Percentiles rank a stretch among this genome's conserved stretches.
Evolutionary conservation across 2,797 vertebrate genomes (phyloP).

Genomic region (Pipistrellus nathusii): DNA sequence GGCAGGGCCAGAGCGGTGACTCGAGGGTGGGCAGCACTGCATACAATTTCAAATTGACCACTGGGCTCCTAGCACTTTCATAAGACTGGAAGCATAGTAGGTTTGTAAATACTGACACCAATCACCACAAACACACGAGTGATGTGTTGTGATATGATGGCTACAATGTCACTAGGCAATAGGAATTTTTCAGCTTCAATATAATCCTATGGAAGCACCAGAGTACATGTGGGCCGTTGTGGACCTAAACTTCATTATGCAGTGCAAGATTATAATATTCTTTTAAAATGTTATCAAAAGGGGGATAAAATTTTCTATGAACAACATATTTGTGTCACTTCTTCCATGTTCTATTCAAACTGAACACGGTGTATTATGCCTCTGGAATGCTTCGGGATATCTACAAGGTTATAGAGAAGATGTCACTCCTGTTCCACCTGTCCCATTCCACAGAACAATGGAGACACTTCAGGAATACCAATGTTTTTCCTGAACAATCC

Average conservation of each 20-base stretch:
- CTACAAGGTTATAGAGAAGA: background rate
- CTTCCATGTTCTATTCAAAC: background rate
- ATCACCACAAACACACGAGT: background rate
- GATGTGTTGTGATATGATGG: background rate
- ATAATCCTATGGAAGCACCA: background rate
- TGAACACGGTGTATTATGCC: background rate
- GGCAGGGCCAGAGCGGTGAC: no score
- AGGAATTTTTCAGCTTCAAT: background rate
- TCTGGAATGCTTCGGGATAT: accelerated
- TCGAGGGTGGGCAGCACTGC: no score
- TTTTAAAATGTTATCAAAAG: background rate
- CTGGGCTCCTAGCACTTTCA: no score
- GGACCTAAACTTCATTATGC: background rate
- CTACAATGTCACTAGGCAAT: background rate
- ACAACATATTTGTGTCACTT: background rate
- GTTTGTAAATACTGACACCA: background rate
- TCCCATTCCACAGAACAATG: background rate
- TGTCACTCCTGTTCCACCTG: background rate
- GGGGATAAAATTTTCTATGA: background rate
- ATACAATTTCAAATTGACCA: no score
- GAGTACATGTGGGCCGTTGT: background rate
- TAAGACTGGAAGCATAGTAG: background rate
- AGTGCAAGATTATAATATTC: background rate
- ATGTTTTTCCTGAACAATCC: background rate
- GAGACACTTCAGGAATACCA: background rate